Evolutionary conservation across 2,797 vertebrate genomes (phyloP).

Genomic region (Tokudaia muenninki): DNA sequence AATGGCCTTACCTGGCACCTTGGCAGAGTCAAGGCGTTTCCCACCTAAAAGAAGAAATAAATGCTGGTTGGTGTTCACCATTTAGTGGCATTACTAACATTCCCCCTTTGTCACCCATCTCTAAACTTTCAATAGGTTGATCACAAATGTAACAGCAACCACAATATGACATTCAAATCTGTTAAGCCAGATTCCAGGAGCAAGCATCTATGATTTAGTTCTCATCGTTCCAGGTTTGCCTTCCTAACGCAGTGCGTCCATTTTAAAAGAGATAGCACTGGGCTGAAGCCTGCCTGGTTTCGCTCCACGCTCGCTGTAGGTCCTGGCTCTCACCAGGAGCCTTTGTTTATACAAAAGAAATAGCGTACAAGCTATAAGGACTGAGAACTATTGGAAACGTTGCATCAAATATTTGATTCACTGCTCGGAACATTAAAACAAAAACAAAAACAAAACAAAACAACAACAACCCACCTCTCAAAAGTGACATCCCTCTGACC

Average conservation of each 20-base stretch:
- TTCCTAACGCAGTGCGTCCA: neutral
- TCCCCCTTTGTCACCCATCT: neutral
- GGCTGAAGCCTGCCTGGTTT: slow-evolving; percentile 3
- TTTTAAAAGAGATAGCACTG: neutral
- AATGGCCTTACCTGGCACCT: slow-evolving; percentile 72
- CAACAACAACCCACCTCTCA: neutral
- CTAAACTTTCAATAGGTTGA: neutral
- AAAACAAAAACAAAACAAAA: neutral
- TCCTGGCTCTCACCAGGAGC: neutral
- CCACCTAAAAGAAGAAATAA: slow-evolving; percentile 65
- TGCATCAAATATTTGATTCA: neutral
- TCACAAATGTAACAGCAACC: neutral
- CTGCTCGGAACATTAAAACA: neutral
- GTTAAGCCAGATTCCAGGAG: neutral
- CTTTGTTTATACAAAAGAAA: slow-evolving; percentile 36
- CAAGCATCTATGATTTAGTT: neutral
- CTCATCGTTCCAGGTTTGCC: neutral
- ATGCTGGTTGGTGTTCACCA: slow-evolving; percentile 17
- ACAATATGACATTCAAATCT: neutral
- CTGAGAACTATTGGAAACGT: neutral
- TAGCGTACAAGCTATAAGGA: neutral
- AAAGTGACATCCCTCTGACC: neutral
- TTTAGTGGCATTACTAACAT: neutral
- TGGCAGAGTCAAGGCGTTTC: slow-evolving; percentile 39
- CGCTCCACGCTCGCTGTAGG: neutral